phyloP scores from a whole-genome alignment of 2,797 vertebrate genomes.

The Chrosomus eos region DNA sequence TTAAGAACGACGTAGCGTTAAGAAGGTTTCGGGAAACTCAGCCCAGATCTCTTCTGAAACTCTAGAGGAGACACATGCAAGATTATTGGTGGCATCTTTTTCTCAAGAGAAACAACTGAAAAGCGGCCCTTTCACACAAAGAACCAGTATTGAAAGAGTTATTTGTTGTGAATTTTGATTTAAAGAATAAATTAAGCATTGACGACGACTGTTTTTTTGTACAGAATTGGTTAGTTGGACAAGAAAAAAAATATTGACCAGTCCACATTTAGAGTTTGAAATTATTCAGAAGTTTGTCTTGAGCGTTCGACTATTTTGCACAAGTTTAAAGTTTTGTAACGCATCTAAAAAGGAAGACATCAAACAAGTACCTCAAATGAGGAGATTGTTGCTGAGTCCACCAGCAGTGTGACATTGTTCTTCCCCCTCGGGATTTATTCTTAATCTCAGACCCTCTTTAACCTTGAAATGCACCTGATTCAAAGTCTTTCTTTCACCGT shows the following conservation, averaged over 20 bases:
- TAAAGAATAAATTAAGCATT: not conserved
- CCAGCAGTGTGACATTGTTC: constrained; percentile 8
- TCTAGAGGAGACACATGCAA: too few species aligned
- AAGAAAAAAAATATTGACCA: not conserved
- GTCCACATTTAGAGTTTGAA: not conserved
- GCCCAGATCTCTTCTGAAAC: too few species aligned
- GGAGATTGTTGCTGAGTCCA: not conserved
- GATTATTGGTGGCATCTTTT: too few species aligned
- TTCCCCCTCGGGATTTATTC: not conserved
- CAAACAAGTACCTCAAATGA: not conserved
- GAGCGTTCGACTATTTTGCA: not conserved
- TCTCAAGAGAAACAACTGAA: too few species aligned
- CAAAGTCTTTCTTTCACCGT: constrained; percentile 10
- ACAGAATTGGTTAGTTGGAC: not conserved
- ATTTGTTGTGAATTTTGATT: constrained; percentile 1
- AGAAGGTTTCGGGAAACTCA: too few species aligned
- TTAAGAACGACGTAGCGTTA: too few species aligned
- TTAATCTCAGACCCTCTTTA: constrained; percentile 4
- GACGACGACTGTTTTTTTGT: too few species aligned
- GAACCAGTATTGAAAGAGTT: not conserved
- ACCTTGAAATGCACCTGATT: constrained; percentile 20
- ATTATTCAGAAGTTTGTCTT: not conserved
- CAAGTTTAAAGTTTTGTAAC: not conserved
- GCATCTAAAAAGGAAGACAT: not conserved
- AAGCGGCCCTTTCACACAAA: not conserved